A percentile compares a stretch with the other conserved stretches of the same genome.
These are phyloP conservation scores for Arizona elegans DNA, from an alignment of 2,113 vertebrate genomes.

Conservation along the genomic window DNA sequence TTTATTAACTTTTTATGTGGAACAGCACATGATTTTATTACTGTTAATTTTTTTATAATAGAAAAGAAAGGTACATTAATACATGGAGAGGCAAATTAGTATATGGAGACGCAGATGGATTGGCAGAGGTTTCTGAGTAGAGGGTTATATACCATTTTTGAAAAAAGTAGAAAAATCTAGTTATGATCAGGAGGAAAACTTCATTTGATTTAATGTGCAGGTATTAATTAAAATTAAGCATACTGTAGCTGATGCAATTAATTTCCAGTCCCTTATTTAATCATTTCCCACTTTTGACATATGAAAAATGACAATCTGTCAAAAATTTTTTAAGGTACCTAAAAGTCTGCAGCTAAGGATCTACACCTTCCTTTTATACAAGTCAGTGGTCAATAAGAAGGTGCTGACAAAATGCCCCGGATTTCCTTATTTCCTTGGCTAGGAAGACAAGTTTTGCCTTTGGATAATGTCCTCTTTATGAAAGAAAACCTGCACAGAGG, in stretches of 20 bases:
- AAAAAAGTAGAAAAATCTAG: not conserved
- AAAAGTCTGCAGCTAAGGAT: not conserved
- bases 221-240: not conserved
- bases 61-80: not conserved
- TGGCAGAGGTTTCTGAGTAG: not conserved
- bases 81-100: not conserved
- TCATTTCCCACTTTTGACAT: not conserved
- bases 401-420: not conserved
- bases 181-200: not conserved
- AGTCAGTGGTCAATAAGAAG: not conserved
- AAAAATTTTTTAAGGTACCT: not conserved
- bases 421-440: not conserved
- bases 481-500: constrained; percentile 31
- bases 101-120: not conserved
- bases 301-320: too few species aligned
- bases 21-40: not conserved
- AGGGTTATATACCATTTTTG: not conserved
- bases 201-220: not conserved
- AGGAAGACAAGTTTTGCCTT: not conserved
- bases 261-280: not conserved
- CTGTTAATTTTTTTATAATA: not conserved
- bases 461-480: constrained; percentile 31
- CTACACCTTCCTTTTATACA: not conserved
- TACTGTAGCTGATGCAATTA: not conserved
- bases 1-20: not conserved